phyloP scores from a whole-genome alignment of 2,888 invertebrate genomes.

The Anoncus sp. region DNA sequence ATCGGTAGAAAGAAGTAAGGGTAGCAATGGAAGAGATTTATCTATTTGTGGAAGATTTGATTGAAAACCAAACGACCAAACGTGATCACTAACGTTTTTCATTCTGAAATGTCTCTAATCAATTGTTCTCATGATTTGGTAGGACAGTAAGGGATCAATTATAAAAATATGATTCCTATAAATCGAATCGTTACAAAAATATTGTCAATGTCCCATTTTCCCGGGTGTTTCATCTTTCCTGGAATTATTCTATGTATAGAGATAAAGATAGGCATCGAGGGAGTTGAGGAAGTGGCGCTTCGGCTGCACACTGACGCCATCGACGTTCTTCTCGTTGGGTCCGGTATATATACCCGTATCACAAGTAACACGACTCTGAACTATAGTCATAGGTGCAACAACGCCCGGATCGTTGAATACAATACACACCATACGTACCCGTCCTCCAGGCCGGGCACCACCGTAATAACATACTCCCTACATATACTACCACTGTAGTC shows the following conservation, averaged over 20 bases:
- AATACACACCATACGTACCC: constrained; percentile 45
- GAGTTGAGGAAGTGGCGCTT: constrained; percentile 61
- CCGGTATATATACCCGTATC: constrained; percentile 55
- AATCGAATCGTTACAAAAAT: background rate
- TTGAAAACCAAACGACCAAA: no score
- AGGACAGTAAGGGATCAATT: no score
- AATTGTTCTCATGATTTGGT: background rate
- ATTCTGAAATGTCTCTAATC: background rate
- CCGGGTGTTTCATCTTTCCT: background rate
- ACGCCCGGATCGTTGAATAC: constrained; percentile 45
- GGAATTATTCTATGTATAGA: background rate
- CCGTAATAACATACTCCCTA: constrained; percentile 80
- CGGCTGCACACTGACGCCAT: constrained; percentile 33
- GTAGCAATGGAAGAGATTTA: no score
- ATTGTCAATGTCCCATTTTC: constrained; percentile 23
- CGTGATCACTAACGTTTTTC: no score
- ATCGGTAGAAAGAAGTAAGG: no score
- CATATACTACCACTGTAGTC: constrained; percentile 67
- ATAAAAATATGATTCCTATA: background rate
- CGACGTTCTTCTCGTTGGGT: constrained; percentile 49
- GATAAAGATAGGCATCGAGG: constrained; percentile 5
- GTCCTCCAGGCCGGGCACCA: constrained; percentile 68
- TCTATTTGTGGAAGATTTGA: no score
- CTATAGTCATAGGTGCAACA: constrained; percentile 47
- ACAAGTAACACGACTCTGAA: constrained; percentile 43